These are phyloP conservation scores for Drosophila tanythrix DNA, from an alignment of 2,888 invertebrate genomes.

Conservation along the genomic window DNA sequence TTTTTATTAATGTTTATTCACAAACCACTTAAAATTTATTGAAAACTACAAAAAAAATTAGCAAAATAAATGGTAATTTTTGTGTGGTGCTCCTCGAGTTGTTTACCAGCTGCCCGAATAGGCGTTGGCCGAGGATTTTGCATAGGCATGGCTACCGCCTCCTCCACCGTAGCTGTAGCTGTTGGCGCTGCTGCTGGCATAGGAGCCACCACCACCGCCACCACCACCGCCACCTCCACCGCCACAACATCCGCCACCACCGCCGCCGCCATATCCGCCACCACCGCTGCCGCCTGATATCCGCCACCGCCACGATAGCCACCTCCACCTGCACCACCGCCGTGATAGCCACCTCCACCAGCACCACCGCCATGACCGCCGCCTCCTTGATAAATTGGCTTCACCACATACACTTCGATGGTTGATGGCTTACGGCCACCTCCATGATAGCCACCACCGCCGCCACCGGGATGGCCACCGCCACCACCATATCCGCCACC, in stretches of 20 bases:
- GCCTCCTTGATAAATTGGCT: conserved; percentile 8
- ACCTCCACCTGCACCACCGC: conserved; percentile 45
- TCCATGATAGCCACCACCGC: conserved; percentile 33
- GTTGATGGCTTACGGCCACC: conserved; percentile 21
- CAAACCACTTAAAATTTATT: conserved; percentile 20
- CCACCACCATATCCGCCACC: conserved; percentile 25
- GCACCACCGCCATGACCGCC: conserved; percentile 31
- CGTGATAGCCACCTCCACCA: conserved; percentile 27
- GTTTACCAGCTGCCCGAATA: conserved; percentile 55
- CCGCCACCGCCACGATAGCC: conserved; percentile 30
- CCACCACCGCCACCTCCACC: conserved; percentile 31
- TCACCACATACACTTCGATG: conserved; percentile 41
- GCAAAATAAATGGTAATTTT: not conserved
- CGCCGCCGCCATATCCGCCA: conserved; percentile 32
- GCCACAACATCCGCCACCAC: conserved; percentile 30
- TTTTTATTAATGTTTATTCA: conserved; percentile 15
- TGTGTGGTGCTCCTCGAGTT: not conserved
- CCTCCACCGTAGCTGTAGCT: conserved; percentile 59
- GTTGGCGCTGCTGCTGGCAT: conserved; percentile 67
- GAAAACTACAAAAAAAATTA: not conserved
- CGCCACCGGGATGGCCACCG: conserved; percentile 27
- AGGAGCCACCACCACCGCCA: conserved; percentile 37
- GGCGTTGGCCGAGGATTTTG: conserved; percentile 68
- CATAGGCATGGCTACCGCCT: conserved; percentile 53
- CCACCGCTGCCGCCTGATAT: conserved; percentile 34